Conservation (phyloP, 2,888 invertebrate species). For the Steinernema hermaphroditum region DNA sequence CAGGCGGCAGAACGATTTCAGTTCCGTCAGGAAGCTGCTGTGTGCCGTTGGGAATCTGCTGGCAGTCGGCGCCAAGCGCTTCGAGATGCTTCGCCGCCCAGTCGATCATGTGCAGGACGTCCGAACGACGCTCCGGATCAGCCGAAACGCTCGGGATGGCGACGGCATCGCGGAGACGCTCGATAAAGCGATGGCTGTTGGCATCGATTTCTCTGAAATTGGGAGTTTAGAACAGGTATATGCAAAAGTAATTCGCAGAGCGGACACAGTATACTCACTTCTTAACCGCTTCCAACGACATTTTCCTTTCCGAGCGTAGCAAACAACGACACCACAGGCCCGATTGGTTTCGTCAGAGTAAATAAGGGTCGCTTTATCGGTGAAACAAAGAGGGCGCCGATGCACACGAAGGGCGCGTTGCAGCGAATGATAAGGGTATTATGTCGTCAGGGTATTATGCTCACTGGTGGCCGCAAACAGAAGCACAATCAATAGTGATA, state of each 20-base stretch:
- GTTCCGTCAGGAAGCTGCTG: conserved; percentile 75
- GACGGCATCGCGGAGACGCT: conserved; percentile 79
- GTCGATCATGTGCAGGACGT: neutral
- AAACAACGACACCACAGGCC: neutral
- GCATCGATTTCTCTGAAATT: conserved; percentile 72
- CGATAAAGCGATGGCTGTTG: conserved; percentile 77
- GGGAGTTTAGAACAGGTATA: neutral
- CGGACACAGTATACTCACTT: no score
- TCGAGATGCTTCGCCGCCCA: conserved; percentile 61
- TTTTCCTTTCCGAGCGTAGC: neutral
- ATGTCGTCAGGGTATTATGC: neutral
- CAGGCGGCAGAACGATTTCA: conserved; percentile 81
- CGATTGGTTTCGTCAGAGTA: neutral
- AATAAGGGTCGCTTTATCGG: neutral
- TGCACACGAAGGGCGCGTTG: neutral
- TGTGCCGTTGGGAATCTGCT: conserved; percentile 78
- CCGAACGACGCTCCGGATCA: conserved; percentile 73
- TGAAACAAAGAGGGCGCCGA: neutral
- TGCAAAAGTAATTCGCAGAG: no score
- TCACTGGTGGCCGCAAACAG: no score
- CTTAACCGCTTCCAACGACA: neutral
- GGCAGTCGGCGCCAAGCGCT: conserved; percentile 74
- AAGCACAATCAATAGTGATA: no score
- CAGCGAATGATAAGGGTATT: neutral
- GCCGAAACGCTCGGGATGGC: conserved; percentile 89